Conservation (phyloP, 2,888 invertebrate species). For the Erannis defoliaria region DNA sequence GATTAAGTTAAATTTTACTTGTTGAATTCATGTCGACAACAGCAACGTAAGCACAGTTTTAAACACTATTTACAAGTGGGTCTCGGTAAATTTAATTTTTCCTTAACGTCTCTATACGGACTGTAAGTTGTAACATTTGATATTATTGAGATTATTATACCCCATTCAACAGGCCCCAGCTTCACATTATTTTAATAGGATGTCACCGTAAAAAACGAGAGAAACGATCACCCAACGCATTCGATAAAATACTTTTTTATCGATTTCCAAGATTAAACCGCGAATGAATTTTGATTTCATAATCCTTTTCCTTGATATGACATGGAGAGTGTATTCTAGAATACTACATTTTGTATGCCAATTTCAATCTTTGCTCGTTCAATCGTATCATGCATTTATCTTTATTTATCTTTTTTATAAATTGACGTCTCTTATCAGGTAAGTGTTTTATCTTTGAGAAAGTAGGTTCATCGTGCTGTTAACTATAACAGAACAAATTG, state of each 20-base stretch:
- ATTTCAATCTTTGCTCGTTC: background rate
- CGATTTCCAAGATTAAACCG: constrained; percentile 32
- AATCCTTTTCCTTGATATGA: constrained; percentile 2
- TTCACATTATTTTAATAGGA: constrained; percentile 37
- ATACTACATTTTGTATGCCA: background rate
- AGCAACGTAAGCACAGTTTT: constrained; percentile 13
- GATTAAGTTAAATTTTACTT: background rate
- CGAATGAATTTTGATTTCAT: constrained; percentile 11
- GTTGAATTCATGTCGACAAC: constrained; percentile 8
- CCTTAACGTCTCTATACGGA: constrained; percentile 63
- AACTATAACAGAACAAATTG: constrained; percentile 42
- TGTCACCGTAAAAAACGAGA: constrained; percentile 40
- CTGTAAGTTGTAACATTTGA: constrained; percentile 52
- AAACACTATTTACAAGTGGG: constrained; percentile 23
- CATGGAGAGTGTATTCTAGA: background rate
- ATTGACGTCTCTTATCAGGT: constrained; percentile 18
- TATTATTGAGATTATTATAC: constrained; percentile 57
- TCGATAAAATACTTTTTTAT: constrained; percentile 35
- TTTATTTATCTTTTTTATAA: constrained; percentile 1
- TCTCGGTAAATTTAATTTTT: constrained; percentile 52
- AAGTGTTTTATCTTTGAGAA: constrained; percentile 26
- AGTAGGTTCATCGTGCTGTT: constrained; percentile 26
- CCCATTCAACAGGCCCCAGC: constrained; percentile 32
- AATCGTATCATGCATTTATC: too few relatives aligned
- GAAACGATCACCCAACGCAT: constrained; percentile 33